A percentile compares a stretch with the other conserved stretches of the same genome.
Evolutionary conservation across 2,888 invertebrate genomes (phyloP).

Genomic region (Furcula furcula): DNA sequence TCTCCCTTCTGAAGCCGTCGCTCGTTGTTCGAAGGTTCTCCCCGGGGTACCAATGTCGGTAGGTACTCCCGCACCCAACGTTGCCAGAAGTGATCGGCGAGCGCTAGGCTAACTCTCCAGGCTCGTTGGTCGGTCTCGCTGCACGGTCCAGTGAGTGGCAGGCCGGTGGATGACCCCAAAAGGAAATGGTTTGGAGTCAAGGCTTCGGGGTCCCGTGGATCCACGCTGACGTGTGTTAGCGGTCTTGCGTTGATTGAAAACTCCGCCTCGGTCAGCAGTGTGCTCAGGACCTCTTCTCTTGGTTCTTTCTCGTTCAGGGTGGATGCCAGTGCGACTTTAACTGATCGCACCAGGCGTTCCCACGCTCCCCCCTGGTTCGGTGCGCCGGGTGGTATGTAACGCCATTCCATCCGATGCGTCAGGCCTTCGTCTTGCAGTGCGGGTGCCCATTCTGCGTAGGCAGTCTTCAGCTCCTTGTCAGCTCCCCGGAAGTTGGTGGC

Average conservation of each 20-base stretch:
- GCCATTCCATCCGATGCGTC: too few species aligned
- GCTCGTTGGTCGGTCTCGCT: neutral
- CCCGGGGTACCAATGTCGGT: neutral
- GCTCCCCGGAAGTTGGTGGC: too few species aligned
- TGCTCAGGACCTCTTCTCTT: constrained; percentile 1
- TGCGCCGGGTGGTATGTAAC: too few species aligned
- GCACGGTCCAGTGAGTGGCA: neutral
- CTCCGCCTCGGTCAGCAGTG: constrained; percentile 1
- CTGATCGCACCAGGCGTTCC: too few species aligned
- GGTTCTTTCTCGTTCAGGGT: neutral
- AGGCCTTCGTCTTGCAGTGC: too few species aligned
- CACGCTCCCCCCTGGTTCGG: too few species aligned
- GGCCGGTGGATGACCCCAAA: neutral
- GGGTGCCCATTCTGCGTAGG: too few species aligned
- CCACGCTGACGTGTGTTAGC: neutral
- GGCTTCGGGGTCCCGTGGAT: neutral
- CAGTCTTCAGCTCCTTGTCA: too few species aligned
- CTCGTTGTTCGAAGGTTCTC: too few species aligned
- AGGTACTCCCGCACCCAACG: neutral
- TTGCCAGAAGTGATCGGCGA: constrained; percentile 1
- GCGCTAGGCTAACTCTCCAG: too few species aligned
- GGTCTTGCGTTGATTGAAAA: neutral
- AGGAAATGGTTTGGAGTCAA: constrained; percentile 1
- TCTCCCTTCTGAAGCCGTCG: neutral
- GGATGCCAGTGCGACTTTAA: too few species aligned